These are phyloP conservation scores for Colius striatus DNA, from an alignment of 2,113 vertebrate genomes.

Conservation along the genomic window DNA sequence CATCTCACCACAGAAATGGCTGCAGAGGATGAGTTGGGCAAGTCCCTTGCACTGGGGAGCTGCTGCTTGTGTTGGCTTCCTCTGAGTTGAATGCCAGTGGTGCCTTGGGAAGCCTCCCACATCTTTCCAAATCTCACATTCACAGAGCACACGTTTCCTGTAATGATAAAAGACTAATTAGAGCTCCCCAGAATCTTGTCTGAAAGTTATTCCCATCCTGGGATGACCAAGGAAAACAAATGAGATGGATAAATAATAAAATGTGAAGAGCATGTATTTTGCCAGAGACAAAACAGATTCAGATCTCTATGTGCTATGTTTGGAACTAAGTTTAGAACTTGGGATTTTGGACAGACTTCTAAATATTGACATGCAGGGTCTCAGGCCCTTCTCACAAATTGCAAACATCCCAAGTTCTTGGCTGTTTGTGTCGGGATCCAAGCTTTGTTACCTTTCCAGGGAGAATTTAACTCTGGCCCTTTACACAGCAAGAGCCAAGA, in stretches of 20 bases:
- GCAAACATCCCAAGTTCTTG: background rate
- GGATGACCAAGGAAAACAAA: constrained; percentile 39
- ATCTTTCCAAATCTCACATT: background rate
- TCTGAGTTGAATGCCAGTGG: fast-evolving
- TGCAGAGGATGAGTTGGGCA: background rate
- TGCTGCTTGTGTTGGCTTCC: background rate
- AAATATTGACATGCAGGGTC: background rate
- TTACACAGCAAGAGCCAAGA: background rate
- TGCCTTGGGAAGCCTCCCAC: background rate
- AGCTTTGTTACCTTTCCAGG: constrained; percentile 39
- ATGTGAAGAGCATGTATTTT: background rate
- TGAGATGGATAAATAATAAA: background rate
- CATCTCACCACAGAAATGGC: fast-evolving
- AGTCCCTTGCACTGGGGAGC: background rate
- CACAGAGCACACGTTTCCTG: background rate
- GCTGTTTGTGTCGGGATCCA: background rate
- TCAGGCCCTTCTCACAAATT: background rate
- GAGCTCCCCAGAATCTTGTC: background rate
- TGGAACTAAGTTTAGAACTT: constrained; percentile 16
- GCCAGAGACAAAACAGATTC: constrained; percentile 36
- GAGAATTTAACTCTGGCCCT: background rate
- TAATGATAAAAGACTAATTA: constrained; percentile 1
- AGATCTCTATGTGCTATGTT: background rate
- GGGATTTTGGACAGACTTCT: background rate
- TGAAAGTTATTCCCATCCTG: background rate